phyloP scores from a whole-genome alignment of 2,888 invertebrate genomes.

The Rhingia campestris region DNA sequence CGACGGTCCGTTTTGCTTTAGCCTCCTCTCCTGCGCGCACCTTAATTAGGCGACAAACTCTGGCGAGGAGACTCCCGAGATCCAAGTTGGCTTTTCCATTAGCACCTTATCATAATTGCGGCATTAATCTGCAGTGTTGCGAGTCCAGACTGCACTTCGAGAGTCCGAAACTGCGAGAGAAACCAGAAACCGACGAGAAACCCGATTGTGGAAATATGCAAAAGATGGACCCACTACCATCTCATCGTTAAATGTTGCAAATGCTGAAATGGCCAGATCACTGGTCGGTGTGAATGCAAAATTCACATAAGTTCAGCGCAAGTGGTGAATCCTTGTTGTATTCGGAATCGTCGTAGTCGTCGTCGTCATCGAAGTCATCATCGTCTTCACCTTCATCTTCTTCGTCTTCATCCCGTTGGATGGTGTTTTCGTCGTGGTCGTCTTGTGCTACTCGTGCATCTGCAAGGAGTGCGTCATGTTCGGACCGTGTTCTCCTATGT shows the following conservation, averaged over 20 bases:
- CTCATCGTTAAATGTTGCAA: slow-evolving; percentile 62
- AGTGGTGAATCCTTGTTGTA: slow-evolving; percentile 23
- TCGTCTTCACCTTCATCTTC: slow-evolving; percentile 13
- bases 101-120: slow-evolving; percentile 79
- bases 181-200: slow-evolving; percentile 45
- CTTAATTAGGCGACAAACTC: slow-evolving; percentile 71
- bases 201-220: slow-evolving; percentile 62
- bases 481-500: slow-evolving; percentile 73
- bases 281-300: not conserved
- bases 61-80: not conserved
- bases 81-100: slow-evolving; percentile 78
- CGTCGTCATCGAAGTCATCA: not conserved
- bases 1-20: not conserved
- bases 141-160: slow-evolving; percentile 40
- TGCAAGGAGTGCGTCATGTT: slow-evolving; percentile 73
- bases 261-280: slow-evolving; percentile 21
- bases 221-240: slow-evolving; percentile 52
- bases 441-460: slow-evolving; percentile 64
- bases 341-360: not conserved
- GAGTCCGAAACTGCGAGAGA: slow-evolving; percentile 1
- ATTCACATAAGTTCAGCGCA: not conserved
- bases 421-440: slow-evolving; percentile 7
- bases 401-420: not conserved
- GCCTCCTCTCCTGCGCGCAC: slow-evolving; percentile 31
- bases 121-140: slow-evolving; percentile 77